A percentile compares a stretch with the other conserved stretches of the same genome.
These are phyloP conservation scores for Harlomillsia oculata DNA, from an alignment of 1,140 invertebrate genomes.

Conservation along the genomic window DNA sequence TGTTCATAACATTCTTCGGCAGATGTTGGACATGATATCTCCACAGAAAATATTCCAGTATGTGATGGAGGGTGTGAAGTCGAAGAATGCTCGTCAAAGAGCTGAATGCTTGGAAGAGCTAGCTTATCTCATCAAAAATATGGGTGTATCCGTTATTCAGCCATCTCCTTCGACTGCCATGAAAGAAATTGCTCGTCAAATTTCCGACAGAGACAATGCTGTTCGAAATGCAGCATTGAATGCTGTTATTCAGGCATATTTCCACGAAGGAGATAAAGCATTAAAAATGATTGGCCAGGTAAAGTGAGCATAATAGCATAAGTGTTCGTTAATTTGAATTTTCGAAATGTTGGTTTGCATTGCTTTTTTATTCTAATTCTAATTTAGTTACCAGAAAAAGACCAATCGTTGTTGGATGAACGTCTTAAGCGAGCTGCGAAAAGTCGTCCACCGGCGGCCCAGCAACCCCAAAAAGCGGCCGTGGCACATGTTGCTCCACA, in stretches of 20 bases:
- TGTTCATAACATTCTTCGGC: constrained; percentile 73
- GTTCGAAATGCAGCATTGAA: constrained; percentile 92
- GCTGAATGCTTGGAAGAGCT: constrained; percentile 92
- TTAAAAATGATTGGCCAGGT: constrained; percentile 86
- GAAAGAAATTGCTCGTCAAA: constrained; percentile 86
- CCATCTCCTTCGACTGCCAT: constrained; percentile 64
- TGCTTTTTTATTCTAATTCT: too few relatives aligned
- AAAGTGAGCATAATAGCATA: constrained; percentile 25
- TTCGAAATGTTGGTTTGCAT: too few relatives aligned
- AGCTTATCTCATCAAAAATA: constrained; percentile 72
- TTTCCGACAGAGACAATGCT: constrained; percentile 90
- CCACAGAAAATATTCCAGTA: constrained; percentile 80
- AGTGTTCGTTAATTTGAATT: too few relatives aligned
- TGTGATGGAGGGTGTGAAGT: constrained; percentile 88
- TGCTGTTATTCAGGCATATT: constrained; percentile 82
- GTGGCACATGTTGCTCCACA: too few relatives aligned
- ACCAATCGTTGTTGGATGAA: constrained; percentile 84
- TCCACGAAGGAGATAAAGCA: constrained; percentile 78
- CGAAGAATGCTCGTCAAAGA: constrained; percentile 91
- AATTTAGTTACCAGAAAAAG: constrained; percentile 61
- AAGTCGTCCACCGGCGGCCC: not conserved
- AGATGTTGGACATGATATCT: constrained; percentile 75
- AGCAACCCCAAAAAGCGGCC: too few relatives aligned
- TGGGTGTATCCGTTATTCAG: constrained; percentile 74
- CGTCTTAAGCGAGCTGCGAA: constrained; percentile 73